Base-by-base conservation (phyloP, 1,140 invertebrate species). In the Harpegnathos saltator region DNA sequence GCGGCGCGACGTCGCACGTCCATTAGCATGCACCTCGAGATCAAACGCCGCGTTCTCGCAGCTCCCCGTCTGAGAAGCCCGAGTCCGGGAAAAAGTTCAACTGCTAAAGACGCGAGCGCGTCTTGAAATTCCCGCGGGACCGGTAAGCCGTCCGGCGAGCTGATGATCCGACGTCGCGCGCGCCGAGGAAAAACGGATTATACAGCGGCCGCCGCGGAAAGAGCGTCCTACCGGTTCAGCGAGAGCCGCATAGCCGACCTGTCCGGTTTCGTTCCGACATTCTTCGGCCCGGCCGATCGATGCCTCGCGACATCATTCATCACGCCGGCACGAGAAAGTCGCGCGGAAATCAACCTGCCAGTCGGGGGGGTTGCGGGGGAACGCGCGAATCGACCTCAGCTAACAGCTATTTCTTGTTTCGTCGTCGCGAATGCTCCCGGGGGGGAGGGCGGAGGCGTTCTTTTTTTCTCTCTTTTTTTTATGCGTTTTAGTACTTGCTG, bases 1-100 rank as follows among this genome's bases (percentile, higher is more conserved):
- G 54, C 81, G 44, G 56, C 84, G 72, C 82, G 73, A 80, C 75
- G 66, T 62, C 87, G 82, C 19, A 48, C 38, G 84, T 89, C 78
- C 83, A 89, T 89, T 89, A 86, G 82, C 86, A 87, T 87, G 86
- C 86, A 62, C 26, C 83, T 87, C 89, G 66, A 82, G 88, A 77
- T 73, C 38, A 83, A 73, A 71, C 73, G 82, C 59, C 52, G 80
- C 71, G 75, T 59, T 52, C 73, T 17, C 72, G 61, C 59, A 29
- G 58, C 19, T 83, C n/a, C n/a, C n/a, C 86, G 77, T 87, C 82
- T 85, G 69, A 88, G 85, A 82, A 87, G 65, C 50, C 24, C 54
- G 71, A 82, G 82, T 82, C 85, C 58, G 85, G 85, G 85, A 85
- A 87, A 88, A 87, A 87, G 87, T 73, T 87, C 86, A 62, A 87